These are phyloP conservation scores for Cataglyphis hispanica DNA, from an alignment of 1,140 invertebrate genomes.

Conservation along the genomic window DNA sequence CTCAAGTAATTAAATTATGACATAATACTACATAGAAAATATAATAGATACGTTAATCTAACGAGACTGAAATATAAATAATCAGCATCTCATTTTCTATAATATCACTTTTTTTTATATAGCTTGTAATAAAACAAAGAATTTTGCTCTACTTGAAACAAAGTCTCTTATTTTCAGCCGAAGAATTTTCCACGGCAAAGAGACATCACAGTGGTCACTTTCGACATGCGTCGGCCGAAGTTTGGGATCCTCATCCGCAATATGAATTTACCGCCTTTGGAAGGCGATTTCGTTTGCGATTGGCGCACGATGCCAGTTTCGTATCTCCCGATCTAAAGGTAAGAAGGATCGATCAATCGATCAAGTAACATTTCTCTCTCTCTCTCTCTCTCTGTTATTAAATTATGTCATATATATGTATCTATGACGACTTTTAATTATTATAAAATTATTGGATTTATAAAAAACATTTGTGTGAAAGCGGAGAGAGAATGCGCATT, in stretches of 20 bases:
- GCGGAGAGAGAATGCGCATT: not conserved
- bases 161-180: conserved; percentile 66
- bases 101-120: not conserved
- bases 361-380: not conserved
- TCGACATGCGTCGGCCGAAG: conserved; percentile 87
- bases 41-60: not conserved
- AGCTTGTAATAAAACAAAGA: not conserved
- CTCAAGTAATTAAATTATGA: not conserved
- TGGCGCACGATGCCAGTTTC: conserved; percentile 88
- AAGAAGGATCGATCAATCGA: conserved; percentile 46
- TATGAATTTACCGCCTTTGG: conserved; percentile 90
- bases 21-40: not conserved
- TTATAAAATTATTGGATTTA: not conserved
- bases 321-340: conserved; percentile 87
- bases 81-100: not conserved
- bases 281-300: conserved; percentile 86
- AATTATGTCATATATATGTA: not conserved
- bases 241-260: conserved; percentile 92
- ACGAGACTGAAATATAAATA: not conserved
- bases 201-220: conserved; percentile 89
- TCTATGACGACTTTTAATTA: not conserved
- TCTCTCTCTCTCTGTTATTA: not conserved
- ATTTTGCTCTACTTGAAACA: not conserved
- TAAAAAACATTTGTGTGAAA: not conserved
- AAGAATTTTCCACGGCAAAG: conserved; percentile 68